Conservation (phyloP, 2,797 vertebrate genomes). For the Coluber constrictor region DNA sequence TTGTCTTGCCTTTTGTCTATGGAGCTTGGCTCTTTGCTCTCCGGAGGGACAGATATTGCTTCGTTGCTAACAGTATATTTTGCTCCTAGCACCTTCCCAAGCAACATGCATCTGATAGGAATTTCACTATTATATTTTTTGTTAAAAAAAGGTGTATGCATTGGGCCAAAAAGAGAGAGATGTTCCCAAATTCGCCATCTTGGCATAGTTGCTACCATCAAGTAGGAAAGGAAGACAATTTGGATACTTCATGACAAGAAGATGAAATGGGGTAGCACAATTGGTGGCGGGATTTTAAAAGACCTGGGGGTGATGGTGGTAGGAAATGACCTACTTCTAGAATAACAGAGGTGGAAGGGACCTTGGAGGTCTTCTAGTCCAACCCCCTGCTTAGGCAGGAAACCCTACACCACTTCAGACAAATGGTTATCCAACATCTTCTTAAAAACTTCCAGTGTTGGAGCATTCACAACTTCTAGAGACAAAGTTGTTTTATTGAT, state of each 20-base stretch:
- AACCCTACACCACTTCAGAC: no score
- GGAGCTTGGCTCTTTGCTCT: background rate
- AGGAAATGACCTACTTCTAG: background rate
- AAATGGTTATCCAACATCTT: no score
- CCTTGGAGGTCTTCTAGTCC: no score
- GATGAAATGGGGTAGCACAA: background rate
- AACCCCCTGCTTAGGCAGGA: no score
- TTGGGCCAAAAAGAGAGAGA: background rate
- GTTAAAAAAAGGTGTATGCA: background rate
- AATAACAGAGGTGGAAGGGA: no score
- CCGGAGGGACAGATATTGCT: background rate
- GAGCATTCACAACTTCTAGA: no score
- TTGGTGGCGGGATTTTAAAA: background rate
- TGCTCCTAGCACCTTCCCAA: background rate
- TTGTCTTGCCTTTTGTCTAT: background rate
- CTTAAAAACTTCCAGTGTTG: no score
- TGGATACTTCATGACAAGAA: background rate
- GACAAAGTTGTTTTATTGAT: no score
- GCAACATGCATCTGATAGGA: background rate
- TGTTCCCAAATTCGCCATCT: background rate
- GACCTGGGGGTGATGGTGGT: no score
- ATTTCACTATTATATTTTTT: background rate
- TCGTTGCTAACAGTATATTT: background rate
- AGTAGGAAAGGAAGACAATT: background rate
- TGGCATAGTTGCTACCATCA: background rate